Evolutionary conservation across 1,140 invertebrate genomes (phyloP).

Genomic region (Drosophila nigromelanica): DNA sequence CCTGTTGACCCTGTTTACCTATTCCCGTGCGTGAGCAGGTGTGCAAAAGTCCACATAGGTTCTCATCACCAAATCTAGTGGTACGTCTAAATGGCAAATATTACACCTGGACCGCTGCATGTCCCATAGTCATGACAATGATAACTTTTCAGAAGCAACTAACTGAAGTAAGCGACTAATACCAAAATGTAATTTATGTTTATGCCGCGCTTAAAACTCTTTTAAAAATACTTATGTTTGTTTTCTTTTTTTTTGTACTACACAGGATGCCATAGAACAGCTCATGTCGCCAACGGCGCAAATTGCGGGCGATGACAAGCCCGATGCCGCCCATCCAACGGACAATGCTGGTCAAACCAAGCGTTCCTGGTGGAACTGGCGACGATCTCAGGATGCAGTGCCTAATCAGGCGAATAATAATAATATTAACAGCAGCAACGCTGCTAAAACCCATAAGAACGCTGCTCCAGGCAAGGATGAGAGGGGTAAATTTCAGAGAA

Average conservation of each 20-base stretch:
- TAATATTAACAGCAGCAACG: not conserved
- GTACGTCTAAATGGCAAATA: conserved; percentile 94
- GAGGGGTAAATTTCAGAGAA: conserved; percentile 35
- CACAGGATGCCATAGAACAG: conserved; percentile 79
- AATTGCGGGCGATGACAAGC: conserved; percentile 53
- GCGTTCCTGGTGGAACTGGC: conserved; percentile 90
- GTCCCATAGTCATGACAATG: conserved; percentile 93
- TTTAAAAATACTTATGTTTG: not conserved
- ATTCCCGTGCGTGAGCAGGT: conserved; percentile 85
- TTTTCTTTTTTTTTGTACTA: not conserved
- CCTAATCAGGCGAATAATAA: conserved; percentile 41
- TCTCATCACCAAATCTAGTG: conserved; percentile 93
- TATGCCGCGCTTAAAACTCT: not conserved
- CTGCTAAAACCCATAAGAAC: conserved; percentile 13
- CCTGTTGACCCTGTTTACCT: conserved; percentile 26
- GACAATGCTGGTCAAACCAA: conserved; percentile 76
- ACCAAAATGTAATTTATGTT: not conserved
- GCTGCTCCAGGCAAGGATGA: conserved; percentile 49
- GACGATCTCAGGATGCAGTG: conserved; percentile 85
- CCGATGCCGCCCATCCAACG: conserved; percentile 61
- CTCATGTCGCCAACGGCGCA: conserved; percentile 54
- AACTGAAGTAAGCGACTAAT: conserved; percentile 75
- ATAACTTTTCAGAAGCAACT: conserved; percentile 93
- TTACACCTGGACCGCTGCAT: conserved; percentile 94
- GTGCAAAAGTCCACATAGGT: conserved; percentile 90